Conservation (phyloP, 2,797 vertebrate genomes). For the Aselliscus stoliczkanus region DNA sequence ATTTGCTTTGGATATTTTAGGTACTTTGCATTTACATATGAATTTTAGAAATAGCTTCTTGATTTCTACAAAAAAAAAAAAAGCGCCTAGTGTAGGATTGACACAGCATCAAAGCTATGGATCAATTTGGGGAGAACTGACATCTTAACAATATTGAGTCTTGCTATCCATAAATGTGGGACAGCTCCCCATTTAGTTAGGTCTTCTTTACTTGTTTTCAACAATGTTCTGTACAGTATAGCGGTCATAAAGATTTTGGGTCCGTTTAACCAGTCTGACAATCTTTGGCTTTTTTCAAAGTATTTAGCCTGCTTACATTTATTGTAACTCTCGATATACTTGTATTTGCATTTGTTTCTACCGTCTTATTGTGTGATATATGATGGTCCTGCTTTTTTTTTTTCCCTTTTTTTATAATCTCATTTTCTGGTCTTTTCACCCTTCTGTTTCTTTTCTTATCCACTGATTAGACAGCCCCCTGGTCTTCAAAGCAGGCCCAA, state of each 20-base stretch:
- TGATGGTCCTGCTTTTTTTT: neutral
- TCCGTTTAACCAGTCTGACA: no score
- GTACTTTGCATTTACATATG: neutral
- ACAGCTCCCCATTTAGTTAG: no score
- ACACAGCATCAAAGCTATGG: neutral
- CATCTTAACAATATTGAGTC: neutral
- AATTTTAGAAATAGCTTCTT: neutral
- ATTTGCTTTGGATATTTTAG: neutral
- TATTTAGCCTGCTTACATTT: neutral
- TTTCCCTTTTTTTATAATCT: no score
- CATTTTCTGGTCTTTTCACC: neutral
- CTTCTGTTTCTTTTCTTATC: neutral
- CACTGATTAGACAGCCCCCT: neutral
- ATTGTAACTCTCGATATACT: neutral
- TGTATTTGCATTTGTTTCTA: neutral
- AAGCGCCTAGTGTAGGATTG: no score
- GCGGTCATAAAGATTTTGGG: no score
- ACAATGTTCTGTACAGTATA: rapidly evolving
- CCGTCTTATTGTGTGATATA: neutral
- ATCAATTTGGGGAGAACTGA: neutral
- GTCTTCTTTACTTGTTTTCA: neutral
- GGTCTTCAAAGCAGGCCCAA: neutral
- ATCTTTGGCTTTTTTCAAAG: neutral
- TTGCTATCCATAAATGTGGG: neutral
- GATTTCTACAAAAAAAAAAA: neutral